phyloP scores from a whole-genome alignment of 2,797 vertebrate genomes.

The Platalea minor region DNA sequence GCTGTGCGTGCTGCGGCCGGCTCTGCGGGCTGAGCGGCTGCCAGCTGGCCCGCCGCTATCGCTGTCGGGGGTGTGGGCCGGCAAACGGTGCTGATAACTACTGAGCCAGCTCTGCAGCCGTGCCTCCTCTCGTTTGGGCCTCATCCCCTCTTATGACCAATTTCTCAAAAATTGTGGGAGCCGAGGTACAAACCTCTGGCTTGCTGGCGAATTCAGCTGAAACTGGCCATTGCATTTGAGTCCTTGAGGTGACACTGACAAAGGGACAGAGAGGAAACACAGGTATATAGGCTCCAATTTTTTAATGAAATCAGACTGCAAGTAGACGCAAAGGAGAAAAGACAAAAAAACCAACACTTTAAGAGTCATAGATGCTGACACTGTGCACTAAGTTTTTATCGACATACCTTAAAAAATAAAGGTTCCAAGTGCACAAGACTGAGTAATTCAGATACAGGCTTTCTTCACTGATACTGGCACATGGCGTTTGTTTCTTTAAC shows the following conservation, averaged over 20 bases:
- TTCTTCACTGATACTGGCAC: not conserved
- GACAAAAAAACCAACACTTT: not conserved
- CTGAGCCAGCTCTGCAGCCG: fast-evolving
- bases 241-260: not conserved
- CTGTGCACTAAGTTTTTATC: not conserved
- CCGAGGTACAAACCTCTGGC: fast-evolving
- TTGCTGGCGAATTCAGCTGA: too few relatives aligned
- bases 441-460: not conserved
- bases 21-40: not conserved
- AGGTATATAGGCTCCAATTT: not conserved
- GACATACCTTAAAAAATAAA: not conserved
- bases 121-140: not conserved
- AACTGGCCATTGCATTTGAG: fast-evolving
- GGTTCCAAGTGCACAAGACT: not conserved
- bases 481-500: not conserved
- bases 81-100: not conserved
- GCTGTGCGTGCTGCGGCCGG: not conserved
- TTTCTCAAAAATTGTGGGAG: fast-evolving
- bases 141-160: not conserved
- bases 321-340: not conserved
- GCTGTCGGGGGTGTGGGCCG: not conserved
- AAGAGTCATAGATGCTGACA: not conserved
- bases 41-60: not conserved
- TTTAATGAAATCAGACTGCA: not conserved
- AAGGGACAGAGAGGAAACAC: not conserved